Evolutionary conservation across 1,140 invertebrate genomes (phyloP), one percentile per base, ranked within the genome.

Genomic region (Drosophila bifasciata): DNA sequence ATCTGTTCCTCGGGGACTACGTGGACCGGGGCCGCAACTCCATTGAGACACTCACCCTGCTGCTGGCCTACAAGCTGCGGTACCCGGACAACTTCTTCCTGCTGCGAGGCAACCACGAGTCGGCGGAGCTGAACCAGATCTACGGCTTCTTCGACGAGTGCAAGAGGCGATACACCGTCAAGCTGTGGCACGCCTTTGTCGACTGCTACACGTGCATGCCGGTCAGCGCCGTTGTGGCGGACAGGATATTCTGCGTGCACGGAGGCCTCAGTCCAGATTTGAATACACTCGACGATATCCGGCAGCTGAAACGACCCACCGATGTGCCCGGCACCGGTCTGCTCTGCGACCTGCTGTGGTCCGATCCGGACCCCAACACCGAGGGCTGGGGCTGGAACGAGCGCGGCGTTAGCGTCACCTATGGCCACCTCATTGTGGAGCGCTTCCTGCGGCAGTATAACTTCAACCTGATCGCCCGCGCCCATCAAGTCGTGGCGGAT

Each of bases 241-340:
- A 99, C 94, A 98, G 99, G 93, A 99, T 99, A 94, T 95, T 99
- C 81, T 99, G 98, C 94, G 98, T 99, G 85, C 98, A 99, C 93
- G 98, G 98, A 76, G 98, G 98, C 60, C 95, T 99, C 36, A 99
- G 98, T 76, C 98, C 98, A 57, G 98, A 99, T 95, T 97, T 99
- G 90, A 98, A 99, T 94, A 98, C 95, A 92, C 94, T 99, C 93
- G 98, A 99, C 92, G 98, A 99, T 93, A 99, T 99, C 92, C 96
- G 97, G 94, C 98, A 98, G 96, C 94, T 99, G 95, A 97, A 99
- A 93, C 96, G 98, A 94, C 99, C 99, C 94, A 99, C 99, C 94
- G 98, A 99, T 93, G 98, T 98, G 50, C 98, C 98, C 74, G 98
- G 98, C 88, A 99, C 98, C 93, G 98, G 98, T 74, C 98, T 98